These are phyloP conservation scores for Dusona sp. DNA, from an alignment of 2,888 invertebrate species.

Conservation along the genomic window DNA sequence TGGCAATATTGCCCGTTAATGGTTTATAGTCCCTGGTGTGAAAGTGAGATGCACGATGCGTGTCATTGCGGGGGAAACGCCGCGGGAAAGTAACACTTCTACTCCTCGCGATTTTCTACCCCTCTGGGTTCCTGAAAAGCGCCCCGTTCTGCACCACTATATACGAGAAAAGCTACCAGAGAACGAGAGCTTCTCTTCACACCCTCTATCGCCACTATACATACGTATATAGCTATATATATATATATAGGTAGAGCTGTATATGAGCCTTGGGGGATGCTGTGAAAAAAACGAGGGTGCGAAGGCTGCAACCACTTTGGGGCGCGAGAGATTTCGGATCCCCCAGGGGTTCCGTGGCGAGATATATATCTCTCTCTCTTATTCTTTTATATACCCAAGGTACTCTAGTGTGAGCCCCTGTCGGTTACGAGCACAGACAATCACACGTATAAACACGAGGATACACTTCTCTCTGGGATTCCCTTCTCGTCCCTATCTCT, in stretches of 20 bases:
- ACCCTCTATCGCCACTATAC: slow-evolving; percentile 53
- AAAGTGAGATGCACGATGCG: slow-evolving; percentile 82
- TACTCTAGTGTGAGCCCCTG: slow-evolving; percentile 63
- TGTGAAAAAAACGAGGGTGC: slow-evolving; percentile 81
- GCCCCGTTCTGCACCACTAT: slow-evolving; percentile 49
- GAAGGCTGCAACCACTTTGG: slow-evolving; percentile 84
- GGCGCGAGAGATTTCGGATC: slow-evolving; percentile 84
- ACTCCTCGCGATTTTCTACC: slow-evolving; percentile 62
- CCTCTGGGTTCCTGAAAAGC: slow-evolving; percentile 66
- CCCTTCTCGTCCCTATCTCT: slow-evolving; percentile 68
- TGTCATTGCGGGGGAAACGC: slow-evolving; percentile 78
- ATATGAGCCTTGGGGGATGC: slow-evolving; percentile 83
- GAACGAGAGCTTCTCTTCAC: slow-evolving; percentile 74
- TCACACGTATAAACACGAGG: slow-evolving; percentile 61
- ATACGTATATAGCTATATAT: slow-evolving; percentile 17
- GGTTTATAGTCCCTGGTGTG: slow-evolving; percentile 83
- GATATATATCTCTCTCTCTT: slow-evolving; percentile 71
- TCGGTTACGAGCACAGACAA: slow-evolving; percentile 64
- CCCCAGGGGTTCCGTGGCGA: slow-evolving; percentile 78
- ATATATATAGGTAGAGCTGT: slow-evolving; percentile 72
- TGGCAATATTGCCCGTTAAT: slow-evolving; percentile 82
- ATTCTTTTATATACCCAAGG: slow-evolving; percentile 63
- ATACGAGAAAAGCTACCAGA: slow-evolving; percentile 66
- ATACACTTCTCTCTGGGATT: slow-evolving; percentile 62
- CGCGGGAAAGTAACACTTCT: slow-evolving; percentile 58